A percentile compares a stretch with the other conserved stretches of the same genome.
These are phyloP conservation scores for Daboia siamensis DNA, from an alignment of 2,113 vertebrate species.

Conservation along the genomic window DNA sequence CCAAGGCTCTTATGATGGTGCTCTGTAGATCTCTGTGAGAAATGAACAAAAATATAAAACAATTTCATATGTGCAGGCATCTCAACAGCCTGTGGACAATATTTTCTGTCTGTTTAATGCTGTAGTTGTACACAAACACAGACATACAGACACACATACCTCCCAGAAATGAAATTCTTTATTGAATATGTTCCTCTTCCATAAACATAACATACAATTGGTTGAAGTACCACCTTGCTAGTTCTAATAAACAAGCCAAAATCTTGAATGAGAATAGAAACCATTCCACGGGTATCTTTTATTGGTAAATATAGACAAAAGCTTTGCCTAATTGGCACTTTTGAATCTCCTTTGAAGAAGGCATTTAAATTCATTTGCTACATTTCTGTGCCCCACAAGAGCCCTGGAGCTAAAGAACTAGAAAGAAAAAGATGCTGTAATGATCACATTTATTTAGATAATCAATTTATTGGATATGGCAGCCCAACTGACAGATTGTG, in stretches of 20 bases:
- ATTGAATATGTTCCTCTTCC: not conserved
- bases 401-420: not conserved
- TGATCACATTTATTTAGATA: not conserved
- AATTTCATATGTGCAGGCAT: not conserved
- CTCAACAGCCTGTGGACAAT: not conserved
- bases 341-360: not conserved
- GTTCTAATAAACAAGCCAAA: not conserved
- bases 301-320: not conserved
- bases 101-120: not conserved
- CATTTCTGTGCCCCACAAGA: not conserved
- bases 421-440: not conserved
- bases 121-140: not conserved
- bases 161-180: not conserved
- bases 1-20: too few species aligned
- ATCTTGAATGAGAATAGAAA: not conserved
- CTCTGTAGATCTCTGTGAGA: not conserved
- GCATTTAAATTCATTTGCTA: not conserved
- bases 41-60: not conserved
- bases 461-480: not conserved
- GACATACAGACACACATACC: not conserved
- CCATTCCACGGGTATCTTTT: not conserved
- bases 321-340: not conserved
- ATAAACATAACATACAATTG: not conserved
- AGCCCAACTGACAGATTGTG: not conserved
- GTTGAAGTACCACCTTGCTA: not conserved